A percentile compares a stretch with the other conserved stretches of the same genome.
These are phyloP conservation scores for Ciconia boyciana DNA, from an alignment of 2,113 vertebrate species.

Conservation along the genomic window DNA sequence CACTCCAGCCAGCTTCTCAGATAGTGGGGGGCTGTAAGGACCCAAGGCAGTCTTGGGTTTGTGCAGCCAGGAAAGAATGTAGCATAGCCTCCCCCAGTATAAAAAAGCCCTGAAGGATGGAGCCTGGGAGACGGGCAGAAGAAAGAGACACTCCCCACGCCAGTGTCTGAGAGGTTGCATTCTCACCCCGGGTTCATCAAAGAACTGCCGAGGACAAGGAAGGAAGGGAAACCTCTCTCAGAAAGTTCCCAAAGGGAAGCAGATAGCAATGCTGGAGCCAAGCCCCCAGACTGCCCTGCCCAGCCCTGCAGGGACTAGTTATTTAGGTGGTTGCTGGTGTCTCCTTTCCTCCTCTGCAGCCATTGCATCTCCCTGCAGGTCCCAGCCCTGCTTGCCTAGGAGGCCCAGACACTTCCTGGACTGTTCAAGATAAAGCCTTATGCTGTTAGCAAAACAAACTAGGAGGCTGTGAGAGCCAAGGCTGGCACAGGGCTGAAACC, in stretches of 20 bases:
- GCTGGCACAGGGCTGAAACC: conserved; percentile 55
- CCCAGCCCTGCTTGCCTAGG: conserved; percentile 46
- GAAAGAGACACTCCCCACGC: background rate
- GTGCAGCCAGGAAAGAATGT: background rate
- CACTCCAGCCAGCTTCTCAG: background rate
- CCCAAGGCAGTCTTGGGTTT: background rate
- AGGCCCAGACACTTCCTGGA: conserved; percentile 63
- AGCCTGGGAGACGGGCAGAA: background rate
- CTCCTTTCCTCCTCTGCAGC: conserved; percentile 52
- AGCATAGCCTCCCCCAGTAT: accelerated
- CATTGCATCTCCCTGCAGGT: conserved; percentile 16
- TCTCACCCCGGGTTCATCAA: conserved; percentile 27
- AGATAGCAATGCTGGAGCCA: conserved; percentile 18
- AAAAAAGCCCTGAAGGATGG: background rate
- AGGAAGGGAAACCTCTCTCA: conserved; percentile 25
- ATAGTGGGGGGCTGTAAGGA: background rate
- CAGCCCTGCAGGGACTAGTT: conserved; percentile 42
- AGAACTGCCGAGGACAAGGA: background rate
- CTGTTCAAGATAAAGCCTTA: conserved; percentile 58
- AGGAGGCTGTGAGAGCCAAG: conserved; percentile 51
- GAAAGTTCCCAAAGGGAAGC: conserved; percentile 50
- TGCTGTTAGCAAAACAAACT: conserved; percentile 66
- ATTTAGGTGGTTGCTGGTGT: conserved; percentile 35
- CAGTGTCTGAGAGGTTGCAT: background rate
- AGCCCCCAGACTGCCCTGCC: conserved; percentile 48